phyloP scores from a whole-genome alignment of 2,888 invertebrate genomes.

The Seira sanloemensis region DNA sequence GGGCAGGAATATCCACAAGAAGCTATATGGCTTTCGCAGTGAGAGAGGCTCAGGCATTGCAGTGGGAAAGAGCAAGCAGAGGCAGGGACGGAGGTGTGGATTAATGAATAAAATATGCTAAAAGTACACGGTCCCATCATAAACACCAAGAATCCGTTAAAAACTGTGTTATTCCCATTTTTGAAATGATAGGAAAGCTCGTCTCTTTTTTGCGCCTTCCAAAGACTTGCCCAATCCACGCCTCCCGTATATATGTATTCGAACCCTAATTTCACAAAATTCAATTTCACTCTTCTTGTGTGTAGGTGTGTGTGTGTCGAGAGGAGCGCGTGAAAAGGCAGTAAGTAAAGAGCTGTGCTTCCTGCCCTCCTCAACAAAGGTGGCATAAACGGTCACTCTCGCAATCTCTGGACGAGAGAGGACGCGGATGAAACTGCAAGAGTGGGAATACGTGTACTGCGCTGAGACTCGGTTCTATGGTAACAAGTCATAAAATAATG shows the following conservation, averaged over 20 bases:
- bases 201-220: too few species aligned
- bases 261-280: not conserved
- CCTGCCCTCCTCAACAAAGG: too few species aligned
- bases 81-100: not conserved
- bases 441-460: not conserved
- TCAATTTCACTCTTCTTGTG: not conserved
- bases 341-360: not conserved
- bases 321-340: not conserved
- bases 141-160: not conserved
- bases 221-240: too few species aligned
- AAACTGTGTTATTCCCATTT: not conserved
- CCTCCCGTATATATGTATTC: not conserved
- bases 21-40: too few species aligned
- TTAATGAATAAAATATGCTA: slow-evolving; percentile 11
- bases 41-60: not conserved
- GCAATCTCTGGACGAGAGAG: too few species aligned
- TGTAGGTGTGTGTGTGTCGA: not conserved
- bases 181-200: too few species aligned
- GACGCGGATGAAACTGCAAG: not conserved
- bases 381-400: too few species aligned
- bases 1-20: not conserved
- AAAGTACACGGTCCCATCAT: not conserved
- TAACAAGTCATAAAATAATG: not conserved
- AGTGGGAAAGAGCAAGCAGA: not conserved
- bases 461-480: too few species aligned